Evolutionary conservation across 2,888 invertebrate species (phyloP), one percentile per base, ranked within the genome.

Genomic region (Amaurobius ferox): DNA sequence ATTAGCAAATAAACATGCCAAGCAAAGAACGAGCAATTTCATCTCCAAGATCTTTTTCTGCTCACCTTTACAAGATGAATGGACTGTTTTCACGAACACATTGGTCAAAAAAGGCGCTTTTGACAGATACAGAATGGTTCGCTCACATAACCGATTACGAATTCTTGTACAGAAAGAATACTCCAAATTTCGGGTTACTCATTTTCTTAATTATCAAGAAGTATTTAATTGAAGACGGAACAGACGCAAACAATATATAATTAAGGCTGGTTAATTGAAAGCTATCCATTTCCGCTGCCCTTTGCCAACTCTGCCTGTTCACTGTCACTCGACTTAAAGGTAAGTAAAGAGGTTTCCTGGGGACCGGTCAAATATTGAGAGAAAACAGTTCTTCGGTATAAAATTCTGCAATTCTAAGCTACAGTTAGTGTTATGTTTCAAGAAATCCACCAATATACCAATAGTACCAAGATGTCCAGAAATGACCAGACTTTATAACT

Each of bases 261-360:
- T 79, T 79, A 79, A 62, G 66, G 32, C 30, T 16, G 62, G 70
- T 35, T 79, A 79, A 79, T 79, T 70, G 61, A 79, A 79, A 70
- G 48, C 19, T 35, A 79, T 79, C 70, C 62, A 79, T 79, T 71
- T 79, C 70, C 23, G 29, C 40, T 62, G 61, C 23, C 32, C 30
- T 79, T 66, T 32, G 35, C 30, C 23, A 30, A 66, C 16, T 62
- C 55, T 6, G 28, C 61, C 48, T 39, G 44, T 39, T 39, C n/a
- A 32, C 13, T 77, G 77, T 77, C 77, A 77, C 67, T 68, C 16
- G 29, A 23, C 16, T 19, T 3, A 55, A 23, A 55, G 3, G 16
- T n/a, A n/a, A n/a, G n/a, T n/a, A n/a, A n/a, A n/a, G n/a, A n/a
- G n/a, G n/a, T n/a, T n/a, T n/a, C n/a, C 0, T 7, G 23, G 78